Percentiles rank a stretch among this genome's conserved stretches.
Evolutionary conservation across 2,888 invertebrate species (phyloP).

Genomic region (Strigamia crassipes): DNA sequence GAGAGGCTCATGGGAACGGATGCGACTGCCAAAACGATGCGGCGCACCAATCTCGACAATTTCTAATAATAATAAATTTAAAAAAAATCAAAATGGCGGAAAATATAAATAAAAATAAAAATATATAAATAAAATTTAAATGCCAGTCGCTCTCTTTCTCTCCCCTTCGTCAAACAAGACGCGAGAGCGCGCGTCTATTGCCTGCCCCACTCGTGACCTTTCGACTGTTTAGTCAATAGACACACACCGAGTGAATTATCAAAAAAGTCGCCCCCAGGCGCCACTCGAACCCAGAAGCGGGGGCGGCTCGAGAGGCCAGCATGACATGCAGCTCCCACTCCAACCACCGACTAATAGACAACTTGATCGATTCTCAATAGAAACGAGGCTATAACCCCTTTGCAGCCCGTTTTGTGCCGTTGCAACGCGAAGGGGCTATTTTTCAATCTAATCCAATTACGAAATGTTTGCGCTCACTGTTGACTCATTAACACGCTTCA

Average conservation of each 20-base stretch:
- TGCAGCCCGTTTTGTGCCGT: background rate
- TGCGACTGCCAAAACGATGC: slow-evolving; percentile 27
- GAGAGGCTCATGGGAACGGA: slow-evolving; percentile 37
- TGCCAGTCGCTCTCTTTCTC: background rate
- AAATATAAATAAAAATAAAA: background rate
- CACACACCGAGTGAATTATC: slow-evolving; percentile 38
- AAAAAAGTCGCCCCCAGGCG: slow-evolving; percentile 42
- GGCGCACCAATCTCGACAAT: background rate
- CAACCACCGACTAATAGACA: slow-evolving; percentile 36
- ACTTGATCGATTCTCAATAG: slow-evolving; percentile 32
- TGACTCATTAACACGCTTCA: slow-evolving; percentile 37
- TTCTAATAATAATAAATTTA: too few species aligned
- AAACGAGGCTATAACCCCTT: slow-evolving; percentile 1
- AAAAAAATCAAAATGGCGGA: too few species aligned
- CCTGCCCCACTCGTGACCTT: slow-evolving; percentile 42
- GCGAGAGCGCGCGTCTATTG: slow-evolving; percentile 15
- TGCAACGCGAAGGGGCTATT: background rate
- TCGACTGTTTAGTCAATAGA: slow-evolving; percentile 42
- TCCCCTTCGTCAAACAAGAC: slow-evolving; percentile 17
- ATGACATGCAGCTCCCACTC: slow-evolving; percentile 42
- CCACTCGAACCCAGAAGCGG: slow-evolving; percentile 37
- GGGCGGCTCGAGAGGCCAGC: slow-evolving; percentile 39
- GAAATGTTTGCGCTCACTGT: background rate
- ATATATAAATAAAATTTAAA: too few species aligned
- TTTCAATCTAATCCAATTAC: slow-evolving; percentile 33